Conservation (phyloP, 2,113 vertebrate genomes). For the Coptodon bakossiorum region DNA sequence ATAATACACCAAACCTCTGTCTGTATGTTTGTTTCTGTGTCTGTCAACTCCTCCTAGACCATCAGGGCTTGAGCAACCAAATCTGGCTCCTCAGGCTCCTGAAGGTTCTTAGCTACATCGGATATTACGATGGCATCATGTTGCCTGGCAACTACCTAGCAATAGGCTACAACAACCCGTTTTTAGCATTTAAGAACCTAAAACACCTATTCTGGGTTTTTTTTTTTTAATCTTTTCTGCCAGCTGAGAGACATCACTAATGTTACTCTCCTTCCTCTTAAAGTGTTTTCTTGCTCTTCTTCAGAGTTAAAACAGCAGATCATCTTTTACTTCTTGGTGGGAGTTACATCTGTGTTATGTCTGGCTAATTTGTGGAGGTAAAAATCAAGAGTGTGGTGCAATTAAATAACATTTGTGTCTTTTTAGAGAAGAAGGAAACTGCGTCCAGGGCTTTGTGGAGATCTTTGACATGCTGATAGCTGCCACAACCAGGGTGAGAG, state of each 20-base stretch:
- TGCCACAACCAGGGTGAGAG: constrained; percentile 88
- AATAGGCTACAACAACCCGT: neutral
- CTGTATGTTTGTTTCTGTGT: neutral
- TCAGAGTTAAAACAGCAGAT: neutral
- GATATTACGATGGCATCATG: neutral
- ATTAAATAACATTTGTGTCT: neutral
- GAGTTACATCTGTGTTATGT: neutral
- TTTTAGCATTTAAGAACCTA: neutral
- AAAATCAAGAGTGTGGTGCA: neutral
- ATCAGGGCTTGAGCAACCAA: neutral
- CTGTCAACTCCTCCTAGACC: neutral
- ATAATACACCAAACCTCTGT: neutral
- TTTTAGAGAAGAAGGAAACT: constrained; percentile 89
- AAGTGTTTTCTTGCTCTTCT: neutral
- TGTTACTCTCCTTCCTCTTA: neutral
- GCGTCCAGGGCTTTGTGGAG: constrained; percentile 92
- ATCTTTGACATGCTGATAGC: constrained; percentile 98
- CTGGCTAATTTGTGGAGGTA: neutral
- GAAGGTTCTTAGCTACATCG: neutral
- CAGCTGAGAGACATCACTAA: neutral
- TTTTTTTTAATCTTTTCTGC: neutral
- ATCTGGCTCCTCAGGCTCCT: neutral
- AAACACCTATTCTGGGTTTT: neutral
- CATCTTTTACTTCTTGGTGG: neutral
- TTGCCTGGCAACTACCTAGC: neutral